Conservation (phyloP, 2,797 vertebrate genomes). For the Malurus splendens region DNA sequence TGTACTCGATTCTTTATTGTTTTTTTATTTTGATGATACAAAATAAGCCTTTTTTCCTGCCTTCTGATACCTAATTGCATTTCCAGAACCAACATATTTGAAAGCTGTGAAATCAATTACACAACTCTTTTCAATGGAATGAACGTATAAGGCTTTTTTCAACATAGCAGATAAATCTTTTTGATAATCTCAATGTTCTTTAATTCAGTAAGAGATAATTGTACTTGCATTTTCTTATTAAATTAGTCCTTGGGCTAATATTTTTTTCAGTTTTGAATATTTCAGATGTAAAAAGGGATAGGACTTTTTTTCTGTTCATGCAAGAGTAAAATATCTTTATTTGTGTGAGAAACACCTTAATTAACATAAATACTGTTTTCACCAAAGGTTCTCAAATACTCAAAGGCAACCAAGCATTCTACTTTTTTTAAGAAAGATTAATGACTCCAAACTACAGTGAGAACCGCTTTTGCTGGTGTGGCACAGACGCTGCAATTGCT, state of each 20-base stretch:
- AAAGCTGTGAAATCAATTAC: slow-evolving; percentile 44
- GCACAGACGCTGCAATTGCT: not conserved
- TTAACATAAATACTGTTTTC: not conserved
- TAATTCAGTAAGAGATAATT: slow-evolving; percentile 35
- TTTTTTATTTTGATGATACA: slow-evolving; percentile 5
- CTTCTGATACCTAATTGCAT: not conserved
- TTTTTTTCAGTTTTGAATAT: not conserved
- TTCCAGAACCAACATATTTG: not conserved
- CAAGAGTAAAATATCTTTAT: not conserved
- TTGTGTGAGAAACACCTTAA: not conserved
- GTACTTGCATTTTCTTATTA: slow-evolving; percentile 20
- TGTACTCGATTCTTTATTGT: not conserved
- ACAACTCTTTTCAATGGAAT: not conserved
- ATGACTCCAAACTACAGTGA: not conserved
- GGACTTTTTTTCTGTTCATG: not conserved
- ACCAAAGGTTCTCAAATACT: not conserved
- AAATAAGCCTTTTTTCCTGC: not conserved
- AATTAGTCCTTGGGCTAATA: slow-evolving; percentile 24
- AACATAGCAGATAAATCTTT: slow-evolving; percentile 25
- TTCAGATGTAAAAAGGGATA: not conserved
- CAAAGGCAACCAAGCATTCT: not conserved
- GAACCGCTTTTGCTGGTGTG: not conserved
- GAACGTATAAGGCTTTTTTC: slow-evolving; percentile 4
- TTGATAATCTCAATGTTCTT: slow-evolving; percentile 33
- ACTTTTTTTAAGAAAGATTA: not conserved